Evolutionary conservation across 2,113 vertebrate genomes (phyloP).

Genomic region (Naja naja): DNA sequence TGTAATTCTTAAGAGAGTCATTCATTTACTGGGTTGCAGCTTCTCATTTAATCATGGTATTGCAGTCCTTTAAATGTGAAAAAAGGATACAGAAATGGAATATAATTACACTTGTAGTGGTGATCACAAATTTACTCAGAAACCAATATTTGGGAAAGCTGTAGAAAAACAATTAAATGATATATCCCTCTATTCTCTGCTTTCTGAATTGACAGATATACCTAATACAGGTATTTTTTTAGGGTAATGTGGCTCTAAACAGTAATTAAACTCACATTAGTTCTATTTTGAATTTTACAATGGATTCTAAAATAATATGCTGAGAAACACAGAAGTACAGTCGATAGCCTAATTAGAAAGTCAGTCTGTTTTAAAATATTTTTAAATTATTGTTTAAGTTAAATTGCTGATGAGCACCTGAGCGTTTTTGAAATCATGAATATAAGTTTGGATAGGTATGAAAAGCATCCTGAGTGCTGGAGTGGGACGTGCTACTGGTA

Average conservation of each 20-base stretch:
- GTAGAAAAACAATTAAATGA: background rate
- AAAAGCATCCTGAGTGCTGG: conserved; percentile 12
- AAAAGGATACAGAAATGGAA: background rate
- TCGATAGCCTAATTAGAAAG: background rate
- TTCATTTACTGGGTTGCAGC: background rate
- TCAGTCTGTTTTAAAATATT: background rate
- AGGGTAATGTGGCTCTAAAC: background rate
- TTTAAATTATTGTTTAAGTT: background rate
- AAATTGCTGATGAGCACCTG: background rate
- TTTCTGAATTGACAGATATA: background rate
- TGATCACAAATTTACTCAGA: background rate
- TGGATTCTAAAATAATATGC: conserved; percentile 10
- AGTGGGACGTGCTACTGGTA: conserved; percentile 4
- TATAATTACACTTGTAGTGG: background rate
- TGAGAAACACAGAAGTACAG: background rate
- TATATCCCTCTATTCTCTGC: background rate
- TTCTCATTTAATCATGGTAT: background rate
- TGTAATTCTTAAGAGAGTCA: background rate
- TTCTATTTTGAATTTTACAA: conserved; percentile 28
- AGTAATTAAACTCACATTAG: conserved; percentile 30
- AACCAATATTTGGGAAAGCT: background rate
- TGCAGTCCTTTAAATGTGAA: background rate
- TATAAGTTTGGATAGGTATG: background rate
- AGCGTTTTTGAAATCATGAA: conserved; percentile 6
- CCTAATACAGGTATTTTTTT: background rate